Evolutionary conservation across 2,888 invertebrate species (phyloP).

Genomic region (Subacronicta megacephala): DNA sequence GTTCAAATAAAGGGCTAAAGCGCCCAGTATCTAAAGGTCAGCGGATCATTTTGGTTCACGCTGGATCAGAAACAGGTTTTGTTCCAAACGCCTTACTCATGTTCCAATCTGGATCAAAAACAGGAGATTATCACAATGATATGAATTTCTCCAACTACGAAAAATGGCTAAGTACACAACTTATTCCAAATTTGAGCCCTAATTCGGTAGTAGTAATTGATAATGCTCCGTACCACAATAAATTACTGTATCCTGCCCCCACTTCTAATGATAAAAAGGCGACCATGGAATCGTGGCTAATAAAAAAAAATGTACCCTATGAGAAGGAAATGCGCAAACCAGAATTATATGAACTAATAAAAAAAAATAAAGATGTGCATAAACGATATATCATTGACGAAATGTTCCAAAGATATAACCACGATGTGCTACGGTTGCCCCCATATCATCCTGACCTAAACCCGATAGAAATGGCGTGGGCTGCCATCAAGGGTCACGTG

Average conservation of each 20-base stretch:
- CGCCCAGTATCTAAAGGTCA: not conserved
- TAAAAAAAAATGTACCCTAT: not conserved
- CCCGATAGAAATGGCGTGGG: slow-evolving; percentile 13
- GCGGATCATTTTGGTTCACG: slow-evolving; percentile 29
- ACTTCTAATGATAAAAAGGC: slow-evolving; percentile 28
- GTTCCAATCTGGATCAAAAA: slow-evolving; percentile 34
- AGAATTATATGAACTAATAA: slow-evolving; percentile 7
- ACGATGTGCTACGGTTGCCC: slow-evolving; percentile 8
- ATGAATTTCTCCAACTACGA: slow-evolving; percentile 54
- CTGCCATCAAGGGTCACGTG: slow-evolving; percentile 3
- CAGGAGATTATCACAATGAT: slow-evolving; percentile 52
- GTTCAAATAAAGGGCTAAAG: not conserved
- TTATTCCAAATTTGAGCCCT: slow-evolving; percentile 56
- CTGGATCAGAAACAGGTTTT: slow-evolving; percentile 39
- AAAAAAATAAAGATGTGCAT: not conserved
- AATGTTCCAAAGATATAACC: slow-evolving; percentile 1
- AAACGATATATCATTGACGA: slow-evolving; percentile 1
- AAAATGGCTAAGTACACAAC: slow-evolving; percentile 55
- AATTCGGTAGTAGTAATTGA: slow-evolving; percentile 51
- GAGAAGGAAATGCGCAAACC: slow-evolving; percentile 3
- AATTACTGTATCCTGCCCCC: slow-evolving; percentile 30
- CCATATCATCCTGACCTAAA: slow-evolving; percentile 9
- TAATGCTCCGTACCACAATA: slow-evolving; percentile 59
- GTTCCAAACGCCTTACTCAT: slow-evolving; percentile 32
- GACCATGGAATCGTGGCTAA: not conserved